Base-by-base conservation (phyloP, 2,888 invertebrate species). In the Cheilosia soror region DNA sequence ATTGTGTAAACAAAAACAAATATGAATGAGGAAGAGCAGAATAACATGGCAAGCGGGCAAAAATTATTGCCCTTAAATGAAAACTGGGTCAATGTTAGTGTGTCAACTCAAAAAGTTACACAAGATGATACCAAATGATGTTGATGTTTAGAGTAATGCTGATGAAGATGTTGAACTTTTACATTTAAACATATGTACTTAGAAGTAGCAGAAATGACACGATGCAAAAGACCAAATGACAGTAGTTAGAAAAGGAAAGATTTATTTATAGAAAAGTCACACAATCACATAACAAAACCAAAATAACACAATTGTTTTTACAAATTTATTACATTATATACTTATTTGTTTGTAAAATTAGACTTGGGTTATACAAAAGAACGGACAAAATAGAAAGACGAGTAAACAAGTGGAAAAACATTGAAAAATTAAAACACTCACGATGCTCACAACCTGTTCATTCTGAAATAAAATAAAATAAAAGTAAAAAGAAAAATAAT, bases 371-470 rank as follows among this genome's bases (percentile, higher is more conserved):
- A 37, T 11, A 37, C 77, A 33, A 11, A 15, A 44, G 37, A 15
- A 51, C 7, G 51, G 51, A 47, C 49, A 9, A 69, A 63, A 55
- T 40, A 20, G 31, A 55, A 27, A 66, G n/a, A 71, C 40, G 15
- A 47, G 27, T 71, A 63, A 44, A 80, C 68, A 53, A 44, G 55
- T 11, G 60, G 72, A 66, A 25, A 77, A 37, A 77, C 81, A 68
- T 72, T 68, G 42, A n/a, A 77, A 72, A 72, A 63, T 76, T 37
- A 76, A 63, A 87, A 88, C 90, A 92, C 91, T 91, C 91, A 91
- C 91, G 89, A 91, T 91, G 91, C 91, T 91, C 90, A 90, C 92
- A 91, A 91, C 91, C 91, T 92, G 86, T 89, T 91, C 91, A 90
- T 90, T 91, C 91, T 91, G 91, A 91, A 91, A 91, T 89, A 90